phyloP scores from a whole-genome alignment of 2,113 vertebrate species.

The Mus spicilegus region DNA sequence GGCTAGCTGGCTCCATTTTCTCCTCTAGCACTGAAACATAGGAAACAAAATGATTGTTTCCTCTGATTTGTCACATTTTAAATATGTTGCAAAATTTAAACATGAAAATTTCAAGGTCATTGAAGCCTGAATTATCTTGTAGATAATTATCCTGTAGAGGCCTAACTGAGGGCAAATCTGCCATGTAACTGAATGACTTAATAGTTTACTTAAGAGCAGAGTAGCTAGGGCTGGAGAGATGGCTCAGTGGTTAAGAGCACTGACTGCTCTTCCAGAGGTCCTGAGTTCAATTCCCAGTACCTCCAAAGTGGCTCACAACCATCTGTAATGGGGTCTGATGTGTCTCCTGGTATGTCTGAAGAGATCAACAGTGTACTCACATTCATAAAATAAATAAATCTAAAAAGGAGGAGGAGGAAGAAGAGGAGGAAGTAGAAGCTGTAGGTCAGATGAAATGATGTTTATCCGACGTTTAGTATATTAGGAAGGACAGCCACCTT shows the following conservation, averaged over 20 bases:
- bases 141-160: neutral
- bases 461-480: neutral
- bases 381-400: neutral
- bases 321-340: no score
- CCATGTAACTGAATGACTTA: neutral
- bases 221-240: neutral
- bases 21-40: neutral
- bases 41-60: neutral
- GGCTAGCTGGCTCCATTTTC: neutral
- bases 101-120: neutral
- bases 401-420: neutral
- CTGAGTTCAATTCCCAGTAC: no score
- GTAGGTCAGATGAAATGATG: neutral
- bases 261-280: no score
- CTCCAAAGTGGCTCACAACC: no score
- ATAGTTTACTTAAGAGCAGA: slow-evolving; percentile 37
- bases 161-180: neutral
- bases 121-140: neutral
- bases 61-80: neutral
- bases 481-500: neutral
- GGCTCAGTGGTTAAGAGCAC: no score
- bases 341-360: no score
- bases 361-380: no score
- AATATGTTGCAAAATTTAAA: neutral
- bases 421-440: neutral